These are phyloP conservation scores for Astreopora myriophthalma DNA, from an alignment of 64 coral and sea anemone genomes.

Conservation along the genomic window DNA sequence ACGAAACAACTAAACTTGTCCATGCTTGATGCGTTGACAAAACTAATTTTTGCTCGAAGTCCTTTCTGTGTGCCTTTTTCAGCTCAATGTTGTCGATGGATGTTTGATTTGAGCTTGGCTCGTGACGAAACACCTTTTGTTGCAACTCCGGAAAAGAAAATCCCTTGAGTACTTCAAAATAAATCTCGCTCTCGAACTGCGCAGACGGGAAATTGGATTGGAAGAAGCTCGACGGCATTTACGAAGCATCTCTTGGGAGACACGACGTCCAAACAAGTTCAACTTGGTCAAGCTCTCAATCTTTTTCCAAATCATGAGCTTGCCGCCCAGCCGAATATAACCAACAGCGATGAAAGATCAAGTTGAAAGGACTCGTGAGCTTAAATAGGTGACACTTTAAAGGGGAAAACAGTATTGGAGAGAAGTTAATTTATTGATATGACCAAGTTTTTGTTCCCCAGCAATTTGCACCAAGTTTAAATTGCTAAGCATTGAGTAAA, in stretches of 20 bases:
- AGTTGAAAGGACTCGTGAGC: not conserved
- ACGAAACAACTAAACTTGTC: not conserved
- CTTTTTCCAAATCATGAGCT: not conserved
- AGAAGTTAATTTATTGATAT: constrained; percentile 32
- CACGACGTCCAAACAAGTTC: not conserved
- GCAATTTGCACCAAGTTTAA: constrained; percentile 38
- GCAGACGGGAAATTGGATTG: not conserved
- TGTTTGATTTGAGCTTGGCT: constrained; percentile 28
- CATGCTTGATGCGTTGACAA: not conserved
- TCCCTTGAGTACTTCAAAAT: constrained; percentile 27
- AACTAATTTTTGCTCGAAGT: not conserved
- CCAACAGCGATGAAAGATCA: not conserved
- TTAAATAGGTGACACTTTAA: constrained; percentile 19
- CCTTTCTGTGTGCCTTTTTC: constrained; percentile 41
- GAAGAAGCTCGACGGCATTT: not conserved
- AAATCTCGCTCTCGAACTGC: constrained; percentile 29
- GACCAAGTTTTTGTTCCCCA: constrained; percentile 9
- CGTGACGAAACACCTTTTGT: constrained; percentile 47
- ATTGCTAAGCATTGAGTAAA: constrained; percentile 38
- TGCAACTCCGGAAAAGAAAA: constrained; percentile 33
- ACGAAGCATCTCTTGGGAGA: not conserved
- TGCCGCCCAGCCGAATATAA: not conserved
- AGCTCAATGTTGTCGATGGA: constrained; percentile 19
- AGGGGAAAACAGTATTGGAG: not conserved
- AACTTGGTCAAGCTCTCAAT: not conserved